Evolutionary conservation across 2,888 invertebrate genomes (phyloP), one percentile per base, ranked within the genome.

Genomic region (Ochropleura plecta): DNA sequence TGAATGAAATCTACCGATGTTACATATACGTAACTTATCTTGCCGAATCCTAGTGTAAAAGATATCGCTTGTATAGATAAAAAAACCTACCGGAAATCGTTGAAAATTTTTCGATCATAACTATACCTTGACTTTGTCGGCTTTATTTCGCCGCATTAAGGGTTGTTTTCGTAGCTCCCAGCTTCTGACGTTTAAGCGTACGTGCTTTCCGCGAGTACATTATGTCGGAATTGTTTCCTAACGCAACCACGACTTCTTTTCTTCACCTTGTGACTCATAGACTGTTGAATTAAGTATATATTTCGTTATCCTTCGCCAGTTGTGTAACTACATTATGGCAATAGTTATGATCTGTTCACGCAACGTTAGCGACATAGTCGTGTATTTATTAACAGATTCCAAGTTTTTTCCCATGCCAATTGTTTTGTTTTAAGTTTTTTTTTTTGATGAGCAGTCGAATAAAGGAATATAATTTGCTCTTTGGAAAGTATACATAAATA

Each of bases 131-230:
- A n/a, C 0, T 44, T 55, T 20, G 44, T 51, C 49, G 9, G 1
- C 63, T 64, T 59, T 78, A 59, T 51, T 12, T 20, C 59, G 46
- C 20, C n/a, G n/a, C 0, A 0, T 7, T 78, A 78, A 51, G 51
- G 51, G 6, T n/a, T 12, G 18, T 57, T 78, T 71, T 76, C 12
- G 48, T 70, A 44, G 18, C 7, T n/a, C 42, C 48, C 46, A 49
- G 6, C 14, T 40, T 64, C 16, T n/a, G 46, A 30, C 63, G 40
- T 40, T 49, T 44, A 65, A 44, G 30, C 20, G 70, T 74, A 79
- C 85, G 85, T 86, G 83, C 73, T 79, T 79, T 55, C 80, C 55
- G 57, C 70, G 63, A 63, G 49, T 57, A 57, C 5, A 14, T 30
- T 75, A 76, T 66, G 69, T 63, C 63, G 62, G 62, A 75, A 79